Percentiles rank a stretch among this genome's conserved stretches.
Evolutionary conservation across 2,888 invertebrate species (phyloP).

Genomic region (Caenorhabditis virilis): DNA sequence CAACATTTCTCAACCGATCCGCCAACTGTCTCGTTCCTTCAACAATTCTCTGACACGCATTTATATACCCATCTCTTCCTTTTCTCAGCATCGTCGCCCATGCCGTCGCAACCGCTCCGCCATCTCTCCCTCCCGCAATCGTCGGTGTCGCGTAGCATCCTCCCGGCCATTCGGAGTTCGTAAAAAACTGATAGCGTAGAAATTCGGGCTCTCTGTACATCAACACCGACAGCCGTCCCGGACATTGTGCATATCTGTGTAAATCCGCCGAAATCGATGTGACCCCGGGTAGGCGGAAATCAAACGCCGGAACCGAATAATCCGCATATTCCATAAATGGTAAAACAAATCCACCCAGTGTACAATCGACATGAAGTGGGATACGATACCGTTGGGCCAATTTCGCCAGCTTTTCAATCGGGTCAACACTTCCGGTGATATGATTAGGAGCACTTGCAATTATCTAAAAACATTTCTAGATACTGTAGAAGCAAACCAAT

Average conservation of each 20-base stretch:
- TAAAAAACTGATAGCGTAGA: constrained; percentile 86
- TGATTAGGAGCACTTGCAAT: constrained; percentile 93
- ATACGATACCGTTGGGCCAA: constrained; percentile 76
- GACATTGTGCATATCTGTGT: constrained; percentile 85
- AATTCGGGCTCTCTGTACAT: constrained; percentile 81
- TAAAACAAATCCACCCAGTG: constrained; percentile 91
- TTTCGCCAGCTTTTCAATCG: constrained; percentile 82
- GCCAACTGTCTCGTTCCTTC: constrained; percentile 31
- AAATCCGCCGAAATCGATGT: constrained; percentile 96
- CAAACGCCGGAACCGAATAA: constrained; percentile 80
- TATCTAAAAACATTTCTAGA: constrained; percentile 74
- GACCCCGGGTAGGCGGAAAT: constrained; percentile 85
- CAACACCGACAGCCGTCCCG: constrained; percentile 92
- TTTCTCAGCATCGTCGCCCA: constrained; percentile 71
- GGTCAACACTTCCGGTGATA: constrained; percentile 94
- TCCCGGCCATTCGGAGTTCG: constrained; percentile 95
- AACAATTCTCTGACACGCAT: constrained; percentile 74
- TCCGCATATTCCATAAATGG: constrained; percentile 90
- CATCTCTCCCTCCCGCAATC: constrained; percentile 74
- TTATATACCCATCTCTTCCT: constrained; percentile 58
- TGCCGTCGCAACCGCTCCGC: constrained; percentile 72
- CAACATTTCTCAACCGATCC: constrained; percentile 16
- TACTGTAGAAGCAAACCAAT: no score
- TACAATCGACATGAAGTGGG: constrained; percentile 95
- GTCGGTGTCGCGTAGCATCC: constrained; percentile 97